These are phyloP conservation scores for Istiophorus platypterus DNA, from an alignment of 2,113 vertebrate species.

Conservation along the genomic window DNA sequence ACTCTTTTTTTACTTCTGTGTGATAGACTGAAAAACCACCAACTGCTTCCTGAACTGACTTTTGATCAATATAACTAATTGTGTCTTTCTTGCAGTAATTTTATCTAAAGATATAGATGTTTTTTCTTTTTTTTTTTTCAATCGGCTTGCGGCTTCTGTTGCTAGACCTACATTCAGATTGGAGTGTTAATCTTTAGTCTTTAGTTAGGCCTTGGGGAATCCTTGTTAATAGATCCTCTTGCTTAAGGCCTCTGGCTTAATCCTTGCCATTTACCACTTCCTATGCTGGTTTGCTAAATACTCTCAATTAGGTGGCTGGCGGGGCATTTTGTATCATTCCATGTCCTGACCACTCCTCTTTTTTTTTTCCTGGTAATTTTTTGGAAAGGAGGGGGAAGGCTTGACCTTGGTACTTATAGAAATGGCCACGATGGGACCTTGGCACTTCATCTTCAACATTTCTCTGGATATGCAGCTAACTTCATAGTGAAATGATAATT, in stretches of 20 bases:
- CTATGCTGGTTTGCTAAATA: slow-evolving; percentile 83
- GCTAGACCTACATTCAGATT: slow-evolving; percentile 61
- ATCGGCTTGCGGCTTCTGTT: slow-evolving; percentile 52
- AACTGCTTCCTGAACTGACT: slow-evolving; percentile 19
- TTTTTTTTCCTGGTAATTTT: slow-evolving; percentile 51
- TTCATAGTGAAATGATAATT: slow-evolving; percentile 80
- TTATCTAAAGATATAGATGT: slow-evolving; percentile 44
- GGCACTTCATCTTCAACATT: slow-evolving; percentile 63
- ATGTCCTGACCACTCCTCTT: slow-evolving; percentile 69
- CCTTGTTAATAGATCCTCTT: slow-evolving; percentile 79
- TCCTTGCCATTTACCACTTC: slow-evolving; percentile 82
- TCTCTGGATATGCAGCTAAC: slow-evolving; percentile 58
- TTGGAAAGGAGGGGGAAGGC: slow-evolving; percentile 19
- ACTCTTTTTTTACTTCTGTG: background rate
- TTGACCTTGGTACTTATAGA: slow-evolving; percentile 65
- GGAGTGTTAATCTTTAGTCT: slow-evolving; percentile 74
- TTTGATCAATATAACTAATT: slow-evolving; percentile 30
- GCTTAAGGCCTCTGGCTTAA: slow-evolving; percentile 82
- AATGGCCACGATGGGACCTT: slow-evolving; percentile 59
- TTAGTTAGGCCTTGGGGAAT: slow-evolving; percentile 83
- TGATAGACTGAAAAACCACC: background rate
- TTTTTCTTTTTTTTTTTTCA: slow-evolving; percentile 37
- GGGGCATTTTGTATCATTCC: slow-evolving; percentile 71
- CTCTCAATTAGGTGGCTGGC: slow-evolving; percentile 81
- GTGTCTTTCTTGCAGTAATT: slow-evolving; percentile 22